Evolutionary conservation across 2,888 invertebrate species (phyloP).

Genomic region (Aphrophora alni): DNA sequence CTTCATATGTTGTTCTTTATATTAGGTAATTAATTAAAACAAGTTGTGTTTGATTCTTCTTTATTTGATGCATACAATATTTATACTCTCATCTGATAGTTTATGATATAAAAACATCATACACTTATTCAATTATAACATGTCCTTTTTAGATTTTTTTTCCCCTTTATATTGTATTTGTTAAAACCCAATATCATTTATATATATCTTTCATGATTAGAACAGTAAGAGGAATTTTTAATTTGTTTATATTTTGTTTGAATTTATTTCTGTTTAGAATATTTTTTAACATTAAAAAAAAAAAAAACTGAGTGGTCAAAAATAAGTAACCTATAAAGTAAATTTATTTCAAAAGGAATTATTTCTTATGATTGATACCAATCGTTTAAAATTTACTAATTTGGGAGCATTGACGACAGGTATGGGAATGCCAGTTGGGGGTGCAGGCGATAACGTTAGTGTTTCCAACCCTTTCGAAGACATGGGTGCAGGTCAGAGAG

Average conservation of each 20-base stretch:
- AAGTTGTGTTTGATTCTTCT: too few species aligned
- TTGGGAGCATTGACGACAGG: conserved; percentile 6
- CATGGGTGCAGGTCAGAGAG: conserved; percentile 64
- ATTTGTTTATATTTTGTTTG: not conserved
- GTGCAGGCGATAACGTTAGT: conserved; percentile 76
- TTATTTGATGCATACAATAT: too few species aligned
- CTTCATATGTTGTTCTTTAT: too few species aligned
- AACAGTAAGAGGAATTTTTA: too few species aligned
- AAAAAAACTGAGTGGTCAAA: not conserved
- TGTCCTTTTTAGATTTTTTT: too few species aligned
- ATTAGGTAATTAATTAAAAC: too few species aligned
- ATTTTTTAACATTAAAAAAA: not conserved
- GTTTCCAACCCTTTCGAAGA: conserved; percentile 89
- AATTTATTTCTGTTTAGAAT: not conserved
- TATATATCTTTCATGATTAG: too few species aligned
- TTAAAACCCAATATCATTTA: too few species aligned
- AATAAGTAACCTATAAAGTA: not conserved
- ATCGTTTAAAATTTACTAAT: not conserved
- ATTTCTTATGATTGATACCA: not conserved
- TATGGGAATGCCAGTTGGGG: conserved; percentile 53
- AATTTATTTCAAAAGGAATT: not conserved
- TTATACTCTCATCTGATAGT: too few species aligned
- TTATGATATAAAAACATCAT: too few species aligned
- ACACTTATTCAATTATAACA: too few species aligned
- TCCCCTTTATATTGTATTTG: too few species aligned